These are phyloP conservation scores for Macrotus californicus DNA, from an alignment of 2,113 vertebrate genomes.

Conservation along the genomic window DNA sequence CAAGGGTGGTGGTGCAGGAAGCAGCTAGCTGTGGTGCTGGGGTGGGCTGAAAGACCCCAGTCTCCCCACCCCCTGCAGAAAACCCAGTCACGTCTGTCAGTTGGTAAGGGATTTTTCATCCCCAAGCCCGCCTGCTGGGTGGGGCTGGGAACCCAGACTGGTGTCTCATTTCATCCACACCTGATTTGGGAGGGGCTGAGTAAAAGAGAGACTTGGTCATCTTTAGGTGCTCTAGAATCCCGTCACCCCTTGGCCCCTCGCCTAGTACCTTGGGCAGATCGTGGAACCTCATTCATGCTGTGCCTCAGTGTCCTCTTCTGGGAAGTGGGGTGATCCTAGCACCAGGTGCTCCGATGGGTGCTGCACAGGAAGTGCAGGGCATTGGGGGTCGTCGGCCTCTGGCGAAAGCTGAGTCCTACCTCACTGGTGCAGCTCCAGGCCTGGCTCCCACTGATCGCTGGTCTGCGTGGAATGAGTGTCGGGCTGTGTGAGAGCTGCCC, in stretches of 20 bases:
- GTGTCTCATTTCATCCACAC: accelerated
- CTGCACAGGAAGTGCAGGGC: accelerated
- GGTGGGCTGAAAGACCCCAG: not conserved
- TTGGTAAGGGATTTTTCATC: not conserved
- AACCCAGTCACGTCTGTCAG: accelerated
- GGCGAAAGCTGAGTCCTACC: not conserved
- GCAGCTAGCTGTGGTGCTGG: accelerated
- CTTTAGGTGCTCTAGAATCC: not conserved
- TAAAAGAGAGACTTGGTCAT: not conserved
- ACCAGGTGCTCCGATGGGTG: no score
- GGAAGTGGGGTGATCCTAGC: not conserved
- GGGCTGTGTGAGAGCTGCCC: accelerated
- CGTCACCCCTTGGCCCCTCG: accelerated
- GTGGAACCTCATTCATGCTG: not conserved
- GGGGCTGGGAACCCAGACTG: no score
- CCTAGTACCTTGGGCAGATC: not conserved
- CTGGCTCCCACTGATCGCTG: not conserved
- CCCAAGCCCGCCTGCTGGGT: accelerated
- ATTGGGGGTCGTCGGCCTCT: accelerated
- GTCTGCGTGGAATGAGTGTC: no score
- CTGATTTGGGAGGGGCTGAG: not conserved
- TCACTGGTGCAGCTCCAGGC: not conserved
- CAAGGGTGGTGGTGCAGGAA: accelerated
- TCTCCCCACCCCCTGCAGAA: not conserved
- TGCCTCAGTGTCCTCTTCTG: not conserved